Evolutionary conservation across 2,113 vertebrate species (phyloP), one percentile per base, ranked within the genome.

Genomic region (Willisornis vidua): DNA sequence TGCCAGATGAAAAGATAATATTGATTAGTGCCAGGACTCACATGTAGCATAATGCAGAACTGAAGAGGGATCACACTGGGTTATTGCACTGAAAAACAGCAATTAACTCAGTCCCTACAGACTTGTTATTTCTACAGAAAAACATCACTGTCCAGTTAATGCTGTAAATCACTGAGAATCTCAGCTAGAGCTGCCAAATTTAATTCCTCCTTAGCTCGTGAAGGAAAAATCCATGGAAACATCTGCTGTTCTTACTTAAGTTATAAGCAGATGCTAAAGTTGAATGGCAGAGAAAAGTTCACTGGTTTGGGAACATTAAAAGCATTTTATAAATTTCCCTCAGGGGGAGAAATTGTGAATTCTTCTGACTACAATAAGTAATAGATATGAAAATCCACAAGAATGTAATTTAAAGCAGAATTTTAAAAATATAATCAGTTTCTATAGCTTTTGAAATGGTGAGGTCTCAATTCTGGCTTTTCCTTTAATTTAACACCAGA

Each of bases 111-210:
- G 41, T 94, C 93, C 46, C 83, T 63, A 25, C 12, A 16, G 89
- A 84, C 33, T 78, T 94, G 33, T 54, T 92, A 76, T 82, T 96
- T 62, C 76, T 74, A 87, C 35, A 66, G 71, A 61, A 94, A 95
- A 94, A 74, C 37, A 74, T 74, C 31, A 63, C 52, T 66, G 84
- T 66, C 87, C 85, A 88, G 49, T 75, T 87, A 89, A 77, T 66
- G n/a, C 55, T 71, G 46, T 68, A 92, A 93, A 93, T 90, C 85
- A 85, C 39, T 49, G 54, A 15, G 35, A 92, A 81, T 78, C 58
- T 89, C 83, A 61, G 54, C 18, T 86, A 74, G 37, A 87, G 33
- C 62, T 96, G 78, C 79, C 57, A 85, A 84, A 75, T 81, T 68
- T 71, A 68, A 90, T 89, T 94, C 35, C 33, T 90, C 45, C 37